These are phyloP conservation scores for Pararge aegeria DNA, from an alignment of 1,140 invertebrate species.

Conservation along the genomic window DNA sequence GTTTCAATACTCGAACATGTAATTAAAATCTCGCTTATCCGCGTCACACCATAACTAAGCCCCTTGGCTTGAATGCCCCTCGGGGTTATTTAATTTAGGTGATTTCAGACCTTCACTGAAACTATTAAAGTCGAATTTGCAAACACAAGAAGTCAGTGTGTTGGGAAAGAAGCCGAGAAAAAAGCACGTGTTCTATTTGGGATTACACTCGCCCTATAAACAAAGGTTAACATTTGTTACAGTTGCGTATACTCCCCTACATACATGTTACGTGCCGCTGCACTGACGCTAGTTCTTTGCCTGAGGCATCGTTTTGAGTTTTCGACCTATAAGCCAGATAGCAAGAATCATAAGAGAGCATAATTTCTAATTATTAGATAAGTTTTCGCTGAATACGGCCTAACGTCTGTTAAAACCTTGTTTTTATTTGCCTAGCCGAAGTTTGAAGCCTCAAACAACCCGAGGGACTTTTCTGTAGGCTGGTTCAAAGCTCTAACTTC, in stretches of 20 bases:
- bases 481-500: no score
- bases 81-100: background rate
- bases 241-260: background rate
- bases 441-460: no score
- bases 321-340: background rate
- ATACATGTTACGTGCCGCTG: background rate
- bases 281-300: no score
- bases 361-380: no score
- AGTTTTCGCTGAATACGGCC: no score
- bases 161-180: constrained; percentile 61
- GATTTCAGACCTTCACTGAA: constrained; percentile 26
- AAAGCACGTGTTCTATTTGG: constrained; percentile 78
- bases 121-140: constrained; percentile 33
- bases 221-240: constrained; percentile 64
- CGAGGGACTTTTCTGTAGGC: no score
- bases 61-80: constrained; percentile 52
- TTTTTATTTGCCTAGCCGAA: no score
- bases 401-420: no score
- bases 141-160: constrained; percentile 14
- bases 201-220: constrained; percentile 73
- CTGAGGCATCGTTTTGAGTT: background rate
- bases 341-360: no score
- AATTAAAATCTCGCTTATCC: constrained; percentile 72
- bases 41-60: constrained; percentile 63
- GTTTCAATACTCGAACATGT: constrained; percentile 49